phyloP scores from a whole-genome alignment of 2,888 invertebrate species.

The Cataglyphis altisquamis region DNA sequence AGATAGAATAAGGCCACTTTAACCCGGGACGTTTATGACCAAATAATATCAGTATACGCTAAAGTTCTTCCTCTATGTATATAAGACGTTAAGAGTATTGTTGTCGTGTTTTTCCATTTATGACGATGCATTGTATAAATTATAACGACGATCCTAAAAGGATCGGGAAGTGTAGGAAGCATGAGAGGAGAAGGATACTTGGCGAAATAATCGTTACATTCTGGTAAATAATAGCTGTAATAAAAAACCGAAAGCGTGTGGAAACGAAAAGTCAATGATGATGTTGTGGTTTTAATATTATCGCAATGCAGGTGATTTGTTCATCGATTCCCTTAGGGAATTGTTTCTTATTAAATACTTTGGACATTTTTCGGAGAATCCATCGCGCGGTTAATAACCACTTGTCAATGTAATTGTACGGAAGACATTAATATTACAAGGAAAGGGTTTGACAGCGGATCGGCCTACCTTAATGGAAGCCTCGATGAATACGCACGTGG shows the following conservation, averaged over 20 bases:
- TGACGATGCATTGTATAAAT: constrained; percentile 37
- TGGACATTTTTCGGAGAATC: constrained; percentile 4
- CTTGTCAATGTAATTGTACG: constrained; percentile 34
- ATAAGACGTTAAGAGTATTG: constrained; percentile 20
- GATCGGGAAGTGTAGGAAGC: not conserved
- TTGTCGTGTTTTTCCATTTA: constrained; percentile 34
- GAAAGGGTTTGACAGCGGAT: constrained; percentile 43
- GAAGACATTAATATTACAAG: constrained; percentile 39
- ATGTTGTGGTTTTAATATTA: not conserved
- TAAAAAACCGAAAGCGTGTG: not conserved
- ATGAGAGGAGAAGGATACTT: not conserved
- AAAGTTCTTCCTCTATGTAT: not conserved
- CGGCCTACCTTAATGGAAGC: constrained; percentile 46
- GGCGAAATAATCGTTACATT: not conserved
- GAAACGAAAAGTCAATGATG: not conserved
- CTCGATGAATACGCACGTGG: not conserved
- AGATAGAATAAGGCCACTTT: constrained; percentile 38
- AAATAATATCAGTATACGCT: constrained; percentile 55
- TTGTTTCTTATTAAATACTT: not conserved
- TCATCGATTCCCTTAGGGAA: not conserved
- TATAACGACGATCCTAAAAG: constrained; percentile 21
- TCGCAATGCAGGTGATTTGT: not conserved
- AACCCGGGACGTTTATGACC: constrained; percentile 49
- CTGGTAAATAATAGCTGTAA: not conserved
- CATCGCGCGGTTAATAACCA: constrained; percentile 3